Base-by-base conservation (phyloP, 2,888 invertebrate genomes). In the Heliconius aoede region DNA sequence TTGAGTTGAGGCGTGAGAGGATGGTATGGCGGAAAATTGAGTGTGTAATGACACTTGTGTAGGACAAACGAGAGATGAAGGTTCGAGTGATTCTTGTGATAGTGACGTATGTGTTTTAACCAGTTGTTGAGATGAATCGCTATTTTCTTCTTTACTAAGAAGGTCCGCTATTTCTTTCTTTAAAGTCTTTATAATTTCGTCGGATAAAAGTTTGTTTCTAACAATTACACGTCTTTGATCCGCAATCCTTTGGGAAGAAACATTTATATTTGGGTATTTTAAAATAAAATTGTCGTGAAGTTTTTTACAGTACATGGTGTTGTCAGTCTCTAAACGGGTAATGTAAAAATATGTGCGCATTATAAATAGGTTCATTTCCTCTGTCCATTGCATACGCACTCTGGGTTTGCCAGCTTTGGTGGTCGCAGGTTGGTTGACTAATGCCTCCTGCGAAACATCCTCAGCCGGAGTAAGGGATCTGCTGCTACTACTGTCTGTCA, bases 251-350 rank as follows among this genome's bases (percentile, higher is more conserved):
- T 32, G 32, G 32, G 32, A 32, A 32, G 32, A 32, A 32, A 32
- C 32, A 32, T 32, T 32, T 32, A 32, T 32, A 32, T 32, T 7
- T 32, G 32, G 32, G 9, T 32, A 32, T 60, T 60, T 60, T 11
- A 3, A 24, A 24, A 60, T 11, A 60, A 60, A 26, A n/a, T 60
- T n/a, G 60, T 60, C 60, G 21, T 60, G 26, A 24, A 60, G 60
- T 60, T 60, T 60, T 26, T 60, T 60, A 60, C 60, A 60, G 60
- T 60, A 60, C 60, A 60, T 60, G 24, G 60, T n/a, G 15, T 60
- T 18, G 8, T 60, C 60, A 4, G 61, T 61, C 4, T 21, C 21
- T 51, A 51, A 51, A 21, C 18, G 15, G 5, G 11, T 46, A 21
- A 51, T 51, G 51, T 21, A 61, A 26, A n/a, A 61, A 15, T 0